phyloP scores from a whole-genome alignment of 2,797 vertebrate genomes.

The Odontamblyopus rebecca region DNA sequence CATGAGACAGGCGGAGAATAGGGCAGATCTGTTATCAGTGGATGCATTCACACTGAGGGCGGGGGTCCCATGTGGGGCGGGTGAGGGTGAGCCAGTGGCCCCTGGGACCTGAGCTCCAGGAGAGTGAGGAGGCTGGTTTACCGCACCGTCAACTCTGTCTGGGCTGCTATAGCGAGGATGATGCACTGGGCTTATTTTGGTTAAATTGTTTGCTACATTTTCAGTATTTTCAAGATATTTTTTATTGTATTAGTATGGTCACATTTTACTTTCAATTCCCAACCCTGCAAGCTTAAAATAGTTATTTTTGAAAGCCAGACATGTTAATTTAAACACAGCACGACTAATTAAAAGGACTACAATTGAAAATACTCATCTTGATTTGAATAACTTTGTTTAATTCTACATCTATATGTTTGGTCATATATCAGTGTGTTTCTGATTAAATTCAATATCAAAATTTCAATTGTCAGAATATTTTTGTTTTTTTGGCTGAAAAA shows the following conservation, averaged over 20 bases:
- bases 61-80: constrained; percentile 64
- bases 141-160: constrained; percentile 54
- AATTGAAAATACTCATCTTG: not conserved
- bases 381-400: not conserved
- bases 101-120: constrained; percentile 44
- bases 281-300: not conserved
- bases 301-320: not conserved
- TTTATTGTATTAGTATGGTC: not conserved
- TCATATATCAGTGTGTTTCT: too few relatives aligned
- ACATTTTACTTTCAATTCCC: not conserved
- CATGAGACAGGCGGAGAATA: constrained; percentile 72
- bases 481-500: not conserved
- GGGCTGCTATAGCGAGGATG: constrained; percentile 52
- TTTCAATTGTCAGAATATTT: not conserved
- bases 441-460: not conserved
- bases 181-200: constrained; percentile 24
- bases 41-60: constrained; percentile 49
- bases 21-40: constrained; percentile 61
- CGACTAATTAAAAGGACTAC: not conserved
- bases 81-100: constrained; percentile 43
- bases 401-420: too few relatives aligned
- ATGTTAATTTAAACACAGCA: not conserved
- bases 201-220: constrained; percentile 11
- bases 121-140: constrained; percentile 50
- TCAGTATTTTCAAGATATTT: not conserved